Percentiles rank a stretch among this genome's conserved stretches.
Conservation (phyloP, 2,113 vertebrate species). For the Hippolais icterina region DNA sequence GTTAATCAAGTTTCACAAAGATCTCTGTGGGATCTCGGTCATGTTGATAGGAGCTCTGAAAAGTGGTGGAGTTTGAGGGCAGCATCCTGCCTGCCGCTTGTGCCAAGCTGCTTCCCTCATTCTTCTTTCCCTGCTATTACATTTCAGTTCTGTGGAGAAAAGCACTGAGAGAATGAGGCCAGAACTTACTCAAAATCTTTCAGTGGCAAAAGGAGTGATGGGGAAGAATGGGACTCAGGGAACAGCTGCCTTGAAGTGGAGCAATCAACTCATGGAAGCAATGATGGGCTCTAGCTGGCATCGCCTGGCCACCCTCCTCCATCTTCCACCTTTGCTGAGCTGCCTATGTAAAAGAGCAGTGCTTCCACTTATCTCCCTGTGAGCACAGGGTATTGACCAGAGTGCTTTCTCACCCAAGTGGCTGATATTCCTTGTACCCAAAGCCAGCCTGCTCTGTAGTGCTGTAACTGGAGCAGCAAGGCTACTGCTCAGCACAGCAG, state of each 20-base stretch:
- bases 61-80: neutral
- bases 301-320: neutral
- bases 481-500: neutral
- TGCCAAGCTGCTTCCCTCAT: neutral
- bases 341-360: neutral
- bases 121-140: neutral
- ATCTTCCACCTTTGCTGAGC: neutral
- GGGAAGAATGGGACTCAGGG: neutral
- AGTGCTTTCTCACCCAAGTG: neutral
- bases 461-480: neutral
- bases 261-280: neutral
- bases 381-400: neutral
- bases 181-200: neutral
- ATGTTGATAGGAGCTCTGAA: neutral
- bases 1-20: constrained; percentile 17
- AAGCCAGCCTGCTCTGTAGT: neutral
- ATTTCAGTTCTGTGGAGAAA: neutral
- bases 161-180: neutral
- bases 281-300: neutral
- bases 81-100: neutral
- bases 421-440: neutral
- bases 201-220: neutral
- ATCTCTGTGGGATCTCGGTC: neutral
- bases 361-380: neutral
- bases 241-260: neutral